Percentiles rank a stretch among this genome's conserved stretches.
These are phyloP conservation scores for Oncorhynchus keta DNA, from an alignment of 2,113 vertebrate species.

Conservation along the genomic window DNA sequence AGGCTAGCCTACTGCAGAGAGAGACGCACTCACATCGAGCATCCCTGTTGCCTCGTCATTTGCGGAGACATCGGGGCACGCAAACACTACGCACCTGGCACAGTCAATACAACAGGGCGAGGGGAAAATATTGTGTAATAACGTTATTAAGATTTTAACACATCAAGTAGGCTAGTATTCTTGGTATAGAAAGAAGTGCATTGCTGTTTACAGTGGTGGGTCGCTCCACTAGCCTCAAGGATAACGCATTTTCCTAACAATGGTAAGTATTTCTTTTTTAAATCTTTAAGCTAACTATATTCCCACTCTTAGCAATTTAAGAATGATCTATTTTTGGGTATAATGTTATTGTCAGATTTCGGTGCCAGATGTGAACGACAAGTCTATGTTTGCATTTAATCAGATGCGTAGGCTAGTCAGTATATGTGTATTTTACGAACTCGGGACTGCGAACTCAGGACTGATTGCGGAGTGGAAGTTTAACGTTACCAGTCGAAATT, in stretches of 20 bases:
- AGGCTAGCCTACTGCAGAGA: slow-evolving; percentile 26
- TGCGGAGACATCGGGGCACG: not conserved
- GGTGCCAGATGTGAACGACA: not conserved
- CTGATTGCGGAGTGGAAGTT: slow-evolving; percentile 42
- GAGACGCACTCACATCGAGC: not conserved
- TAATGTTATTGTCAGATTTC: not conserved
- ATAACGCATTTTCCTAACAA: slow-evolving; percentile 11
- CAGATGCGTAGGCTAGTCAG: not conserved
- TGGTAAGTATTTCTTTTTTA: slow-evolving; percentile 45
- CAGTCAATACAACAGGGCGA: not conserved
- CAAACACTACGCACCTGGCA: not conserved
- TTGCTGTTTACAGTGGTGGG: not conserved
- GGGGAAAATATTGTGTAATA: not conserved
- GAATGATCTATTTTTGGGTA: not conserved
- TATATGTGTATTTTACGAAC: slow-evolving; percentile 36
- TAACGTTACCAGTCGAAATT: slow-evolving; percentile 8
- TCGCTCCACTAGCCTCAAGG: not conserved
- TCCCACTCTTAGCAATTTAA: not conserved
- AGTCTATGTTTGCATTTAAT: not conserved
- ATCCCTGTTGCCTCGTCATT: not conserved
- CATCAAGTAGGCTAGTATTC: not conserved
- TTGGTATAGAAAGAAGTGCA: not conserved
- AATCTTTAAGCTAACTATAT: not conserved
- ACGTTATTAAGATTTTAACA: not conserved
- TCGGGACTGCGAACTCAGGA: slow-evolving; percentile 53